Conservation (phyloP, 2,888 invertebrate species). For the Drosophila kuntzei region DNA sequence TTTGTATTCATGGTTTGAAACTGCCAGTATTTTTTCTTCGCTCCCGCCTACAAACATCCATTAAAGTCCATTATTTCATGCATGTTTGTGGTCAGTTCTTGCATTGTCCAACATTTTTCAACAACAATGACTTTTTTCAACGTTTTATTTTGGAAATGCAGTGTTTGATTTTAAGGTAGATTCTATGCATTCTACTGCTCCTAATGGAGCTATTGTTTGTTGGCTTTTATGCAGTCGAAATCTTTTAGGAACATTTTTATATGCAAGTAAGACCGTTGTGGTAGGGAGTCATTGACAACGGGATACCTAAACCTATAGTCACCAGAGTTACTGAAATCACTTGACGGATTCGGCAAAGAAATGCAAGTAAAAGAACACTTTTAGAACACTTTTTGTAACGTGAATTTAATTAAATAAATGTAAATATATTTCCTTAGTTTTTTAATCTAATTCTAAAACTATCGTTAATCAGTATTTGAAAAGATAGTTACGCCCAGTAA, state of each 20-base stretch:
- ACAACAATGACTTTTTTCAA: constrained; percentile 58
- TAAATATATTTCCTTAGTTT: not conserved
- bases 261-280: not conserved
- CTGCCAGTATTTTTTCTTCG: constrained; percentile 25
- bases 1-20: constrained; percentile 12
- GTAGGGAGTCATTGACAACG: not conserved
- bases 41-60: constrained; percentile 43
- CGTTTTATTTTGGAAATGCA: constrained; percentile 23
- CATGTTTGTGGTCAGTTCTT: constrained; percentile 20
- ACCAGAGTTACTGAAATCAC: not conserved
- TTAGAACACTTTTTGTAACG: no score
- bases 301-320: not conserved
- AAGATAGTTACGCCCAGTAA: not conserved
- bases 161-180: constrained; percentile 10
- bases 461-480: not conserved
- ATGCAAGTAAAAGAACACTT: not conserved
- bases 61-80: constrained; percentile 56
- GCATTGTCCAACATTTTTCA: constrained; percentile 46
- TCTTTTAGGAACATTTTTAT: not conserved
- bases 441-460: not conserved
- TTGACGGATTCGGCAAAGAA: not conserved
- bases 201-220: constrained; percentile 68
- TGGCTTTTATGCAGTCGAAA: not conserved
- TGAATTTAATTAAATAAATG: not conserved
- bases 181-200: constrained; percentile 21